A percentile compares a stretch with the other conserved stretches of the same genome.
These are phyloP conservation scores for Cyclophora albipunctata DNA, from an alignment of 2,888 invertebrate genomes.

Conservation along the genomic window DNA sequence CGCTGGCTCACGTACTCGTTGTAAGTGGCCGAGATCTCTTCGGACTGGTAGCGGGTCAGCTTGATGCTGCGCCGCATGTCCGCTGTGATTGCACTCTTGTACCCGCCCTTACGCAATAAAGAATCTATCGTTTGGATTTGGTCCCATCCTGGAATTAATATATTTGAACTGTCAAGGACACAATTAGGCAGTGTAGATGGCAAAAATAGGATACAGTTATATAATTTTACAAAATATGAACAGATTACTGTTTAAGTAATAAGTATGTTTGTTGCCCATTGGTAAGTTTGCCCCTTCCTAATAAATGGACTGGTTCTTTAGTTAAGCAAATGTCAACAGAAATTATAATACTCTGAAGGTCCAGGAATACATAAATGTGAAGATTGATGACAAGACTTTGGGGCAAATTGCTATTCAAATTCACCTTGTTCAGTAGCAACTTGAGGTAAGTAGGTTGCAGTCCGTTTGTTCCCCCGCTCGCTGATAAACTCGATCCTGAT, in stretches of 20 bases:
- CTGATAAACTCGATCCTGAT: conserved; percentile 98
- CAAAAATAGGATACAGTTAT: too few relatives aligned
- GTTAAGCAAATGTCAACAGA: too few relatives aligned
- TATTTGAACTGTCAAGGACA: background rate
- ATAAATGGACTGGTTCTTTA: too few relatives aligned
- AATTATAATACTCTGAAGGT: too few relatives aligned
- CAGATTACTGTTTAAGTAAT: too few relatives aligned
- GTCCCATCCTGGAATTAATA: conserved; percentile 91
- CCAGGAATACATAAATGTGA: too few relatives aligned
- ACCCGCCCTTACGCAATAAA: conserved; percentile 96
- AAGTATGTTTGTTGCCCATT: too few relatives aligned
- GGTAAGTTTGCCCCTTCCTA: too few relatives aligned
- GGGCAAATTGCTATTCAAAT: background rate
- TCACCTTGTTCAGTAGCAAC: conserved; percentile 98
- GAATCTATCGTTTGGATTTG: conserved; percentile 99
- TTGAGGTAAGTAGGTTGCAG: conserved; percentile 98
- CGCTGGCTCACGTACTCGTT: conserved; percentile 85
- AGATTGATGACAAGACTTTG: too few relatives aligned
- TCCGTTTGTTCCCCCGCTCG: conserved; percentile 94
- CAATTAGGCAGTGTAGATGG: too few relatives aligned
- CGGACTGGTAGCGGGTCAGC: conserved; percentile 96
- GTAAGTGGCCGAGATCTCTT: conserved; percentile 93
- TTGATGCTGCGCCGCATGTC: conserved; percentile 92
- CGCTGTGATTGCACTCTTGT: conserved; percentile 91
- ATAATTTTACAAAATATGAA: too few relatives aligned